These are phyloP conservation scores for Andrena bicolor DNA, from an alignment of 2,888 invertebrate genomes.

Conservation along the genomic window DNA sequence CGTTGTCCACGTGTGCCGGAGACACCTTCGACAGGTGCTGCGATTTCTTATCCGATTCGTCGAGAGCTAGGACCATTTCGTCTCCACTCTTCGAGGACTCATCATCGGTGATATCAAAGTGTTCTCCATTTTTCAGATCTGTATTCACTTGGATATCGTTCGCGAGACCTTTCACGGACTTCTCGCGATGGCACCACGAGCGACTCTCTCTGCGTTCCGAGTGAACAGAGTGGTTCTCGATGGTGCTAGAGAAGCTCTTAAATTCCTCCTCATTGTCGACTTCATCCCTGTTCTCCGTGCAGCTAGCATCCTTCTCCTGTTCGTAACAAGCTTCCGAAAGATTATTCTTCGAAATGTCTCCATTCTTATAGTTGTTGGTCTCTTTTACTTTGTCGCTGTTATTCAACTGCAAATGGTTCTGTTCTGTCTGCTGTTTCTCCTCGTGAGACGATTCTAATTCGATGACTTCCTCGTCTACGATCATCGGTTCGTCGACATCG, in stretches of 20 bases:
- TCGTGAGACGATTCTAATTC: not conserved
- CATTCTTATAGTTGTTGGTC: constrained; percentile 39
- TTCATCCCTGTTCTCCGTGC: constrained; percentile 17
- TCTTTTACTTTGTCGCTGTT: not conserved
- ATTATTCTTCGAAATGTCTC: constrained; percentile 29
- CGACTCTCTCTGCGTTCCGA: not conserved
- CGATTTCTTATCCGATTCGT: not conserved
- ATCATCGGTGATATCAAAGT: constrained; percentile 78
- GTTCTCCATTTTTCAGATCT: constrained; percentile 10
- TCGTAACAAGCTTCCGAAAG: not conserved
- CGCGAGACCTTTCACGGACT: not conserved
- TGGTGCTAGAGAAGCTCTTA: constrained; percentile 62
- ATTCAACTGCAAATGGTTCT: not conserved
- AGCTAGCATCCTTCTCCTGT: not conserved
- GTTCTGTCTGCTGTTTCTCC: not conserved
- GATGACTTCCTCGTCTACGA: constrained; percentile 51
- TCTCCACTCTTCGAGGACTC: constrained; percentile 73
- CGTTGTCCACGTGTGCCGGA: not conserved
- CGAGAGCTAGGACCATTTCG: constrained; percentile 17
- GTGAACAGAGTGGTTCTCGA: constrained; percentile 27
- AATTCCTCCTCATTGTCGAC: constrained; percentile 65
- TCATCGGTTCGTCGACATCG: constrained; percentile 29
- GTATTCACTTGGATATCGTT: not conserved
- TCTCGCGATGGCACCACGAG: not conserved
- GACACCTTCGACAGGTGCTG: not conserved